phyloP scores from a whole-genome alignment of 2,888 invertebrate genomes.

The Pristionchus exspectatus region DNA sequence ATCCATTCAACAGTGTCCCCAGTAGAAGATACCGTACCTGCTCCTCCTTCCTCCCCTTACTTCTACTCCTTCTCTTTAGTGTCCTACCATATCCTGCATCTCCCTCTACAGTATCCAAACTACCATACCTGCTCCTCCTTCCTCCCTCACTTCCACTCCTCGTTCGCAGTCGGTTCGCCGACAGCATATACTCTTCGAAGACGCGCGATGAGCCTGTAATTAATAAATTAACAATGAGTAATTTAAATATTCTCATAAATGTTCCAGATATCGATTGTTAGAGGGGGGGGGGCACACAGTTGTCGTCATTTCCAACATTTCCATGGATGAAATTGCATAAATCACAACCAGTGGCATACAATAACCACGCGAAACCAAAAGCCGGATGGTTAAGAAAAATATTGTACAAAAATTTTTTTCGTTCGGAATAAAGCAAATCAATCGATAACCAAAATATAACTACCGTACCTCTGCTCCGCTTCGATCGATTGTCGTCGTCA shows the following conservation, averaged over 20 bases:
- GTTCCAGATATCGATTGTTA: no score
- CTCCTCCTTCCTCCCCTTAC: background rate
- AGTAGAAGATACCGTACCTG: background rate
- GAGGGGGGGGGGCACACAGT: no score
- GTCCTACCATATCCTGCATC: background rate
- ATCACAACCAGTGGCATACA: no score
- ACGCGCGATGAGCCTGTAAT: constrained; percentile 40
- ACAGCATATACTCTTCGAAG: constrained; percentile 55
- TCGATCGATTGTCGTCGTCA: constrained; percentile 63
- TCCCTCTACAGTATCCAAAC: background rate
- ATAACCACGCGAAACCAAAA: no score
- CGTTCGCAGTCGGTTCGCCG: constrained; percentile 29
- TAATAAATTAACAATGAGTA: background rate
- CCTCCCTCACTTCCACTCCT: constrained; percentile 54
- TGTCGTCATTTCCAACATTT: no score
- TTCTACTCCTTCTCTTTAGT: no score
- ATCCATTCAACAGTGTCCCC: background rate
- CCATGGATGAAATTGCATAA: no score
- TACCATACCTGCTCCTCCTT: constrained; percentile 51
- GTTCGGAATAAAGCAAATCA: no score
- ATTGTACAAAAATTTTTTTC: no score
- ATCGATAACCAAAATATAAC: background rate
- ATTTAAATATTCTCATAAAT: background rate
- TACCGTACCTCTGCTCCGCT: constrained; percentile 58
- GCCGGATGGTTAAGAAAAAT: no score